These are phyloP conservation scores for Tychaedon coryphoeus DNA, from an alignment of 2,113 vertebrate genomes.

Conservation along the genomic window DNA sequence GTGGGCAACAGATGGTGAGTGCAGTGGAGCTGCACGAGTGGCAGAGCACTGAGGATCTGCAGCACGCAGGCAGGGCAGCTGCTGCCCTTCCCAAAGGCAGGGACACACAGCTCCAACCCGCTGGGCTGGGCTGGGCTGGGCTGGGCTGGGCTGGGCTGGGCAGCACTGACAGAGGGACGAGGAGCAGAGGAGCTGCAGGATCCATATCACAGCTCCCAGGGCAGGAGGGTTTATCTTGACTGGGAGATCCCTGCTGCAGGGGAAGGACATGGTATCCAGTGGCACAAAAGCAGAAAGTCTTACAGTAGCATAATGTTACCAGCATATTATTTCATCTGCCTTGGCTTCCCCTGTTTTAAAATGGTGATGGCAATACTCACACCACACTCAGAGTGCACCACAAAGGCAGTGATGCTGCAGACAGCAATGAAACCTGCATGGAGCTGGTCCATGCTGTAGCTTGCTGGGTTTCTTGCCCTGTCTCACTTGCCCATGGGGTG, in stretches of 20 bases:
- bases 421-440: background rate
- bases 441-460: background rate
- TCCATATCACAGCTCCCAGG: rapidly evolving
- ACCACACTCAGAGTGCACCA: background rate
- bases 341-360: background rate
- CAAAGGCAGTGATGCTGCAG: background rate
- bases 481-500: background rate
- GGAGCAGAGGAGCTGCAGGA: background rate
- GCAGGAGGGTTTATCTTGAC: background rate
- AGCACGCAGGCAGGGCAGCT: background rate
- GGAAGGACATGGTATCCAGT: background rate
- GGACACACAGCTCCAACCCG: background rate
- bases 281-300: background rate
- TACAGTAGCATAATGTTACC: background rate
- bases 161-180: background rate
- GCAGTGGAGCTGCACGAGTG: background rate
- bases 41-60: background rate
- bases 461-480: background rate
- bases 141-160: background rate
- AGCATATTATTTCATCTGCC: background rate
- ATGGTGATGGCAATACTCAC: background rate
- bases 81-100: background rate
- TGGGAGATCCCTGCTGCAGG: background rate
- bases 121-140: background rate
- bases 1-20: background rate